These are phyloP conservation scores for Pantala flavescens DNA, from an alignment of 1,140 invertebrate species.

Conservation along the genomic window DNA sequence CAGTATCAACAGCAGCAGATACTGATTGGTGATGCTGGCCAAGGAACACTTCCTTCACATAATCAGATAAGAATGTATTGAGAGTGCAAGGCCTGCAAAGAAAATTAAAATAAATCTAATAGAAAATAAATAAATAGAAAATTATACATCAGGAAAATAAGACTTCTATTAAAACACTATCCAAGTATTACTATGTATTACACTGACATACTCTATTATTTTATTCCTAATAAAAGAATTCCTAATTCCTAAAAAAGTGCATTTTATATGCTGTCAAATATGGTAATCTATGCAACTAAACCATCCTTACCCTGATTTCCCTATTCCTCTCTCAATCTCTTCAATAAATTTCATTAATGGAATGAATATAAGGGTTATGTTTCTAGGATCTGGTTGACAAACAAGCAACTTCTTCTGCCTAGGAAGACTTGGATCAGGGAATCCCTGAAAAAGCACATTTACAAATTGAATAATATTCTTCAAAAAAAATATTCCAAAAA, in stretches of 20 bases:
- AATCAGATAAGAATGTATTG: conserved; percentile 62
- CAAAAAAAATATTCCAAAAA: not conserved
- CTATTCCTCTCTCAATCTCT: conserved; percentile 61
- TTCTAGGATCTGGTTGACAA: conserved; percentile 59
- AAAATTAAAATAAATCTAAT: conserved; percentile 23
- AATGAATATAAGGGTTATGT: conserved; percentile 65
- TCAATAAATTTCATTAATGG: conserved; percentile 62
- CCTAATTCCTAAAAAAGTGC: no score
- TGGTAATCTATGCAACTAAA: no score
- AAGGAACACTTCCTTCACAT: conserved; percentile 59
- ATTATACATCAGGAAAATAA: no score
- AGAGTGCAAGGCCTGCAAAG: conserved; percentile 52
- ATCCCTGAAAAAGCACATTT: not conserved
- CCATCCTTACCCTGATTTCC: conserved; percentile 46
- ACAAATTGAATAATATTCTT: not conserved
- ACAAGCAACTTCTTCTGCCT: conserved; percentile 38
- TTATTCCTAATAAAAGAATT: no score
- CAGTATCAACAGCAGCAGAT: conserved; percentile 48
- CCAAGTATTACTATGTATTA: no score
- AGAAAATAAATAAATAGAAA: no score
- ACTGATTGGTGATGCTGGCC: conserved; percentile 48
- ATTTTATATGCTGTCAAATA: no score
- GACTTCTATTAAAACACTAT: no score
- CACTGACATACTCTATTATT: no score
- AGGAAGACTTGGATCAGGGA: not conserved